These are phyloP conservation scores for Theocolax elegans DNA, from an alignment of 1,140 invertebrate species.

Conservation along the genomic window DNA sequence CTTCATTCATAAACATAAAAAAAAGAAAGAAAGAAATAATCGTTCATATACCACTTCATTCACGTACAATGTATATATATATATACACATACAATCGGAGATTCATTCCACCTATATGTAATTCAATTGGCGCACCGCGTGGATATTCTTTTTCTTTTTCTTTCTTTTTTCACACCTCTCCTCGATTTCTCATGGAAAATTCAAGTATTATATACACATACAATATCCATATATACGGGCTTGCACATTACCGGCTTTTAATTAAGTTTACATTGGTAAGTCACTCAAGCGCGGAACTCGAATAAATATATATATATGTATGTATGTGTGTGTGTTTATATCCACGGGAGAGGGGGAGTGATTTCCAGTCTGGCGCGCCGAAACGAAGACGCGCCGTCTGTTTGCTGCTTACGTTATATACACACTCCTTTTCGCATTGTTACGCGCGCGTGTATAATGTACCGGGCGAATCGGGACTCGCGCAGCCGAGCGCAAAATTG, in stretches of 20 bases:
- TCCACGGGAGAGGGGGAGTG: conserved; percentile 6
- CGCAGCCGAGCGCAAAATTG: conserved; percentile 54
- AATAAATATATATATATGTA: not conserved
- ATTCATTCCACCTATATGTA: no score
- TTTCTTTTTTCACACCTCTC: conserved; percentile 6
- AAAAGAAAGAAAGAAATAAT: no score
- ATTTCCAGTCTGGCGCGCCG: not conserved
- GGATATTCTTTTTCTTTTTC: no score
- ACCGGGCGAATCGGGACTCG: conserved; percentile 40
- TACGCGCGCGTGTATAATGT: conserved; percentile 13
- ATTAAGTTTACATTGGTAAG: not conserved
- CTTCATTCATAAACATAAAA: no score
- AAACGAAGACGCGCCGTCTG: conserved; percentile 21
- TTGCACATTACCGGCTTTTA: not conserved
- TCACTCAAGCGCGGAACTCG: not conserved
- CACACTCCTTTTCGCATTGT: no score
- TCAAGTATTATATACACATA: no score
- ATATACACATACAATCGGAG: no score
- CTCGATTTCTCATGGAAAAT: not conserved
- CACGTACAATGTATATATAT: no score
- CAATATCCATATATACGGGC: no score
- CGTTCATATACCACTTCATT: no score
- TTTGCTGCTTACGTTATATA: not conserved
- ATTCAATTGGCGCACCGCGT: no score
- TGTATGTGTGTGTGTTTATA: conserved; percentile 3